Base-by-base conservation (phyloP, 2,888 invertebrate species). In the Saturnia japonica region DNA sequence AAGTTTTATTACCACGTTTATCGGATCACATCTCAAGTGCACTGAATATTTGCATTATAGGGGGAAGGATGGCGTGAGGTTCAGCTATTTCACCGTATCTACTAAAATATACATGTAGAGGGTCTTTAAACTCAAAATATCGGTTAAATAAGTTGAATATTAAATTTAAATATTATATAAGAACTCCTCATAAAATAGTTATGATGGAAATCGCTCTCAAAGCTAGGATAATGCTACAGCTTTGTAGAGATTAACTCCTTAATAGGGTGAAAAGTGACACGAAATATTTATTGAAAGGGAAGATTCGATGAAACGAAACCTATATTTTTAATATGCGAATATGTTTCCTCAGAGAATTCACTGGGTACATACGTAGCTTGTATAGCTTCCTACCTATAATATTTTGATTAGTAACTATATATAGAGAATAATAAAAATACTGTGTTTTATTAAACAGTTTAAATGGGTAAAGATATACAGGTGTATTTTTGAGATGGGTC, bases 1-100 rank as follows among this genome's bases (percentile, higher is more conserved):
- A 81, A 75, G 72, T 76, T 80, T 79, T 76, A 82, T 74, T 77
- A 75, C 42, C 54, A 72, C 68, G 70, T 72, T 76, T 75, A 72
- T 74, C 73, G 72, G 80, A 79, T 74, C 77, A n/a, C 7, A 64
- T 64, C 64, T 64, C 40, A 40, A 64, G 64, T 40, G 40, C 64
- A 34, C 6, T 40, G 64, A 40, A 64, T 40, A 64, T 64, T 34
- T 40, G 64, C 64, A 40, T 40, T 62, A 11, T 7, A 34, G 28
- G 28, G 62, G 7, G n/a, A n/a, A n/a, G 64, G 64, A 40, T 64
- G 40, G 64, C 64, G 64, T 64, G 64, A 64, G 19, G 19, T 11
- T 40, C 40, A 9, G 64, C 64, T n/a, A 34, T 64, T 40, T 28
- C 1, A 64, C 9, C 64, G 9, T 12, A 19, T 40, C 57, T 28